Evolutionary conservation across 2,888 invertebrate genomes (phyloP).

Genomic region (Lasioglossum lativentre): DNA sequence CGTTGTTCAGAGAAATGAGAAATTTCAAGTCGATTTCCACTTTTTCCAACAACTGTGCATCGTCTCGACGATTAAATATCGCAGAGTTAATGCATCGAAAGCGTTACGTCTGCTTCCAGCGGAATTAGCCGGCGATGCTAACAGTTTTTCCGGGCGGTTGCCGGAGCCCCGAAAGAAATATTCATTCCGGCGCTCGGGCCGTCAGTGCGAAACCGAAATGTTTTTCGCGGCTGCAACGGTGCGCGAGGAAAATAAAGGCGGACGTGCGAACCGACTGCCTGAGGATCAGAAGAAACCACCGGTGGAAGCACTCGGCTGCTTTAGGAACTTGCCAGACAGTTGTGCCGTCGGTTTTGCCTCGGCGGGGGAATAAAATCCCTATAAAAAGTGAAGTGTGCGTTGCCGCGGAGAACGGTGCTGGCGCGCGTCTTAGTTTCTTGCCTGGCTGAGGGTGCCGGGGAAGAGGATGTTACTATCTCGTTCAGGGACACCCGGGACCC

Average conservation of each 20-base stretch:
- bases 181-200: slow-evolving; percentile 14
- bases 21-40: no score
- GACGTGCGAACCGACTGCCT: slow-evolving; percentile 38
- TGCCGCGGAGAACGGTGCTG: slow-evolving; percentile 31
- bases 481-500: slow-evolving; percentile 13
- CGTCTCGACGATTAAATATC: not conserved
- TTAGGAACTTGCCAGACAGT: slow-evolving; percentile 55
- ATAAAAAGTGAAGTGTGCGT: slow-evolving; percentile 59
- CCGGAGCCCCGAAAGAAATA: not conserved
- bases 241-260: slow-evolving; percentile 41
- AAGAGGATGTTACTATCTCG: slow-evolving; percentile 20
- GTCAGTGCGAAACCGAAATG: slow-evolving; percentile 19
- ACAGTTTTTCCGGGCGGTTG: not conserved
- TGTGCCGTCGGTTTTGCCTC: slow-evolving; percentile 43
- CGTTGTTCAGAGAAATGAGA: no score
- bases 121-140: not conserved
- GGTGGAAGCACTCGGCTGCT: slow-evolving; percentile 33
- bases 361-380: slow-evolving; percentile 65
- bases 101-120: not conserved
- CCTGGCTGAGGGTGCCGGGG: not conserved
- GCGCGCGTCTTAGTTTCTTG: slow-evolving; percentile 34
- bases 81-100: not conserved
- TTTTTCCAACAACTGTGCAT: no score
- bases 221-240: slow-evolving; percentile 22
- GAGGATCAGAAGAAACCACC: slow-evolving; percentile 52